phyloP scores from a whole-genome alignment of 1,140 invertebrate genomes.

The Matsumurasca onukii region DNA sequence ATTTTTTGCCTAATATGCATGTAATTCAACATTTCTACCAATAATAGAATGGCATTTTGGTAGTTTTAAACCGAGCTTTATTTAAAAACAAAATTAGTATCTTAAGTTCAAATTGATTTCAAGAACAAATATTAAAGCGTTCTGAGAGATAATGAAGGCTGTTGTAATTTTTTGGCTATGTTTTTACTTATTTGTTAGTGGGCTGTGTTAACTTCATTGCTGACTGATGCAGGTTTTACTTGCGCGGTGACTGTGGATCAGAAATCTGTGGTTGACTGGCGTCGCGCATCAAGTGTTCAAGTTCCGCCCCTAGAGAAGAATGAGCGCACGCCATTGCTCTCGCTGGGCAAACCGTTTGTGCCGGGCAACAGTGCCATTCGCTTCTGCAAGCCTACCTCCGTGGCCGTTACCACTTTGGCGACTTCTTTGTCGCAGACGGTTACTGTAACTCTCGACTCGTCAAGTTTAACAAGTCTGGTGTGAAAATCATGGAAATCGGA shows the following conservation, averaged over 20 bases:
- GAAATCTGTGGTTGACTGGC: conserved; percentile 90
- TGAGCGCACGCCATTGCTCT: conserved; percentile 36
- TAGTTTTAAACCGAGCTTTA: too few relatives aligned
- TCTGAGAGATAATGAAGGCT: too few relatives aligned
- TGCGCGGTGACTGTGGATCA: conserved; percentile 89
- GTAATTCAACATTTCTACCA: too few relatives aligned
- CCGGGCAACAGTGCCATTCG: conserved; percentile 76
- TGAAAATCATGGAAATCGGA: conserved; percentile 65
- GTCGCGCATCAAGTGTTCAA: conserved; percentile 93
- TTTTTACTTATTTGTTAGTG: too few relatives aligned
- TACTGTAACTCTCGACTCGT: conserved; percentile 93
- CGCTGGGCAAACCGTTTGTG: conserved; percentile 56
- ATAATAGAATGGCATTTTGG: too few relatives aligned
- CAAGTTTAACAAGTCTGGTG: conserved; percentile 76
- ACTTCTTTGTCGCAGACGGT: conserved; percentile 93
- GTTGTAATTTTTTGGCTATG: too few relatives aligned
- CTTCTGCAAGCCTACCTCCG: conserved; percentile 93
- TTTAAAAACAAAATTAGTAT: too few relatives aligned
- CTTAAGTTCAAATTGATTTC: too few relatives aligned
- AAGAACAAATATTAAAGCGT: too few relatives aligned
- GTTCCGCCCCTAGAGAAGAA: conserved; percentile 54
- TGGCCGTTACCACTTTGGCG: conserved; percentile 77
- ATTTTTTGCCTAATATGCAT: too few relatives aligned
- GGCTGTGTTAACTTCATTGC: too few relatives aligned
- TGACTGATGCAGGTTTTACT: conserved; percentile 82